Evolutionary conservation across 2,797 vertebrate genomes (phyloP).

Genomic region (Gobio occitaniae): DNA sequence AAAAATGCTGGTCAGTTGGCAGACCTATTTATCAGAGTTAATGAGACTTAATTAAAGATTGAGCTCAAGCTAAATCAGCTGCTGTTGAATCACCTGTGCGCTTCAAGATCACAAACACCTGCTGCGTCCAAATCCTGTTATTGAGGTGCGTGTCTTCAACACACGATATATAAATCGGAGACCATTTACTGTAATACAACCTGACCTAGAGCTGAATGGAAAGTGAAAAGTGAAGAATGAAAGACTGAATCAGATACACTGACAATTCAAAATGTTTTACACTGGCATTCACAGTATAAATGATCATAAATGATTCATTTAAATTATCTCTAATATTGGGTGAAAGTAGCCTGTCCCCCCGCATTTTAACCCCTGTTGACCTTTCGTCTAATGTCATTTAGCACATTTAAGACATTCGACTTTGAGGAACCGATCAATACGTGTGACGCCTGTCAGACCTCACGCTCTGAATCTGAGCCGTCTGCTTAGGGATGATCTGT

Average conservation of each 20-base stretch:
- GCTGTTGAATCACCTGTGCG: slow-evolving; percentile 29
- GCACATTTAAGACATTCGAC: slow-evolving; percentile 12
- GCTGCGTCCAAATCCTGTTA: slow-evolving; percentile 5
- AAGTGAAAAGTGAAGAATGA: not conserved
- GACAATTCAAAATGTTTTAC: slow-evolving; percentile 30
- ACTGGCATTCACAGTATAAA: slow-evolving; percentile 12
- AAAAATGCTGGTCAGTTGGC: not conserved
- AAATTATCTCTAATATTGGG: not conserved
- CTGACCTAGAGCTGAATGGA: not conserved
- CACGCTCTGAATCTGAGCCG: slow-evolving; percentile 18
- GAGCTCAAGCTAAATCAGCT: slow-evolving; percentile 17
- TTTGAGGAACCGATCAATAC: slow-evolving; percentile 37
- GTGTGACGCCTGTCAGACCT: slow-evolving; percentile 6
- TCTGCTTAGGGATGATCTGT: slow-evolving; percentile 17
- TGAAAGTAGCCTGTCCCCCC: slow-evolving; percentile 4
- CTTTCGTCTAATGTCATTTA: slow-evolving; percentile 47
- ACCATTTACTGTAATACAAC: slow-evolving; percentile 12
- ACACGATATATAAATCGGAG: not conserved
- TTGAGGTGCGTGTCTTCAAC: not conserved
- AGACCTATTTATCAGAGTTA: slow-evolving; percentile 13
- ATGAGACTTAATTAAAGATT: slow-evolving; percentile 28
- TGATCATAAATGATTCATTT: slow-evolving; percentile 21
- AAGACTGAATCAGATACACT: slow-evolving; percentile 4
- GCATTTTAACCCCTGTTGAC: slow-evolving; percentile 51
- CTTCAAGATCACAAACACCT: slow-evolving; percentile 16